Base-by-base conservation (phyloP, 2,797 vertebrate species). In the Rhinella marina region DNA sequence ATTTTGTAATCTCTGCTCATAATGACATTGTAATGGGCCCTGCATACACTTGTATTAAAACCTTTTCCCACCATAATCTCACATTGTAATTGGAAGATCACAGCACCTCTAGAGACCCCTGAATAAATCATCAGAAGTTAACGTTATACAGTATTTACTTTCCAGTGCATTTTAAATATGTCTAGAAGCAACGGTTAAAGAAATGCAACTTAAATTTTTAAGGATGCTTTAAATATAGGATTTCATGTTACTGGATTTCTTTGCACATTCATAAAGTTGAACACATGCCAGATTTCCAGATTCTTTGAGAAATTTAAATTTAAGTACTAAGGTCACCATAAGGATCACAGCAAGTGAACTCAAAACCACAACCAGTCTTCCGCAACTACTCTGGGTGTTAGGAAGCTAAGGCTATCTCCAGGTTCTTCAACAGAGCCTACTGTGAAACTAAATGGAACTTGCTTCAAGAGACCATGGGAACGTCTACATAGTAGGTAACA, bases 21-120 rank as follows among this genome's bases (percentile, higher is more conserved):
- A 93, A 93, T 93, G 90, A 91, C 92, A 93, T 92, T 93, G 93
- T 94, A 93, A 92, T 90, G 90, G 92, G 92, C 91, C 87, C 92
- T 93, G 91, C 89, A 2, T 88, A 91, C 90, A 91, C 91, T 92
- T 90, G 88, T 86, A 5, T 72, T 90, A 88, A 90, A 92, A 92
- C 92, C 84, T 91, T 94, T 92, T 92, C 91, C 91, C 90, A 93
- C 92, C 91, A 90, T 92, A 93, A 93, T 92, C 90, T 91, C 92
- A 92, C 88, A 89, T 86, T 89, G 85, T 89, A 89, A 89, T 89
- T 89, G 85, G 85, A 89, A 89, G 85, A 89, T 86, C 88, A 89
- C 85, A 84, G 85, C 64, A 89, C 88, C 88, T 82, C 85, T 54
- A 13, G 85, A 89, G 85, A 89, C 81, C 83, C 6, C 70, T 89